Evolutionary conservation across 2,888 invertebrate species (phyloP), one percentile per base, ranked within the genome.

Genomic region (Parelbella ahira): DNA sequence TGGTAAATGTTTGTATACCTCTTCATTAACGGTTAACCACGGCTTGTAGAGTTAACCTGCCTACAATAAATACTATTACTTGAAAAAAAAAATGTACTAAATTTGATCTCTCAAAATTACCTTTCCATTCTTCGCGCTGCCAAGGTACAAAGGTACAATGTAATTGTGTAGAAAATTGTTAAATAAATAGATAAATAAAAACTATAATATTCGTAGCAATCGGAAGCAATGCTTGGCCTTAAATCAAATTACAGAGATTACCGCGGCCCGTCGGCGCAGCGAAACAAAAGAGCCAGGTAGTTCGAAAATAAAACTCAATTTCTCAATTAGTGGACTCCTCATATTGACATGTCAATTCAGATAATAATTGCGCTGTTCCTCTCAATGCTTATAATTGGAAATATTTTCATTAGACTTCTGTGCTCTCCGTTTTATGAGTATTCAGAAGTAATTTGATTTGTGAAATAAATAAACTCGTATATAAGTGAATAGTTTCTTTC

Each of bases 301-400:
- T 47, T 53, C 33, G 50, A 47, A 42, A 53, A 54, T 51, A 53
- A 55, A 56, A 54, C 38, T 41, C 45, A 60, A 62, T 55, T 50
- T 58, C 63, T 63, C 63, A 66, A 66, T 66, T 68, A 63, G 62
- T 39, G 41, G 28, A 34, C 6, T 41, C 39, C 25, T 12, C 15
- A 25, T 46, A 57, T 53, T 58, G 59, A 63, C 59, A 57, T 49
- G 60, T 66, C 53, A 62, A 64, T 65, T 44, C 24, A 48, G 25
- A 47, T 10, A 32, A 39, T 39, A 11, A 25, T 18, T 12, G 3
- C 20, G 15, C 30, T 30, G 6, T 11, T 20, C 13, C 18, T 3
- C 18, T 12, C 13, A 19, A 25, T 30, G 19, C 12, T 32, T 39
- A 30, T 38, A 24, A 32, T 39, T 39, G 24, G 25, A 32, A 25